Conservation (phyloP, 2,797 vertebrate species). For the Micrastur ruficollis region DNA sequence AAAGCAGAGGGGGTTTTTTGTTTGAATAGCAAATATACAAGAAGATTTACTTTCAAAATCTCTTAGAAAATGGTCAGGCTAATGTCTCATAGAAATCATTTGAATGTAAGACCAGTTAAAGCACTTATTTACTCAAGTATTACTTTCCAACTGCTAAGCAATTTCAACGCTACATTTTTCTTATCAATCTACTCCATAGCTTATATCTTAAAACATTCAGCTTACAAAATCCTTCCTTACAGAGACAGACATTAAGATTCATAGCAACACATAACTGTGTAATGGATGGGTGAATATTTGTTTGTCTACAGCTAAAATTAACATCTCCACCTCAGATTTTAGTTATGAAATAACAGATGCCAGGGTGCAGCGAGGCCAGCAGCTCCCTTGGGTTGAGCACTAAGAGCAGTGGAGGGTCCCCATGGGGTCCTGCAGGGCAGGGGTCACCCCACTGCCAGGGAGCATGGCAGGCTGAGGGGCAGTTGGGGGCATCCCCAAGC, state of each 20-base stretch:
- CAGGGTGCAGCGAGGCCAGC: background rate
- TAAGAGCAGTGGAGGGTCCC: background rate
- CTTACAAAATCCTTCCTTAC: background rate
- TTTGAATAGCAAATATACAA: background rate
- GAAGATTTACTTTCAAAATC: background rate
- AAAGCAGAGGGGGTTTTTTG: background rate
- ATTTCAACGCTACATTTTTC: background rate
- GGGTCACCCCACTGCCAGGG: no score
- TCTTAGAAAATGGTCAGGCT: background rate
- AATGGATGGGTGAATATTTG: background rate
- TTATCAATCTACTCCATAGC: background rate
- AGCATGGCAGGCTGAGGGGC: background rate
- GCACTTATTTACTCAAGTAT: background rate
- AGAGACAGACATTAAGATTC: background rate
- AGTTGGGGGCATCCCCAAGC: no score
- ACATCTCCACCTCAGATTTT: background rate
- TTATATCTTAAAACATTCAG: background rate
- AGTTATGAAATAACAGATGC: background rate
- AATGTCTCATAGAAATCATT: background rate
- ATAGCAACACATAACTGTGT: background rate
- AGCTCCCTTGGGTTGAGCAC: background rate
- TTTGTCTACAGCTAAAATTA: background rate
- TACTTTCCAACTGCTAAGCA: background rate
- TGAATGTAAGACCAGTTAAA: background rate
- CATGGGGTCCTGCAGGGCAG: accelerated